Base-by-base conservation (phyloP, 2,797 vertebrate genomes). In the Anas georgica region DNA sequence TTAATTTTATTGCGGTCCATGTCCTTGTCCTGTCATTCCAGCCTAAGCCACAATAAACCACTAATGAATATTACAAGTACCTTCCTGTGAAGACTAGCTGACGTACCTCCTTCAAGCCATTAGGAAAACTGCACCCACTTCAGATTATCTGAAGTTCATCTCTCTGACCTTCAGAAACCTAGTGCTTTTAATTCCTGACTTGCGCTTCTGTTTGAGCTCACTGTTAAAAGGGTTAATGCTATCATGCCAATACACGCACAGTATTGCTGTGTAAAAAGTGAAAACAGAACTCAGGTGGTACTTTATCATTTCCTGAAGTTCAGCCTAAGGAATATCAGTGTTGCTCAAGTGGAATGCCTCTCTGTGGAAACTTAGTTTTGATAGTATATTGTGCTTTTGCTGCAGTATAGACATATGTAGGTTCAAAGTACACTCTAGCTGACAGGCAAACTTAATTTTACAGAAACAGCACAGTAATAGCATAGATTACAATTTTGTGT, bases 1-100 rank as follows among this genome's bases (percentile, higher is more conserved):
- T 46, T 94, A 91, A 95, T 95, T 93, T 95, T 86, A 83, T 87
- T 88, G 74, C 83, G n/a, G 58, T 82, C 79, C 5, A 0, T 80
- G 95, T 86, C 92, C 95, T 93, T 92, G 84, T 93, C 50, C 0
- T 63, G 72, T 60, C 63, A 12, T 83, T 93, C 81, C 77, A 78
- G 60, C 52, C 66, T 81, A 77, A 85, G 88, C 76, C 87, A 46
- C 73, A 79, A 7, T 81, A 78, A 88, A 54, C 55, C n/a, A 33
- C 73, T 95, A 94, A 95, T 91, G 69, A 95, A 88, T 85, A 92
- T 92, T 91, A n/a, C 41, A 69, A 15, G 62, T 50, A 60, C 39
- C 17, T 90, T 64, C 56, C 66, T 90, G 15, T 79, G 74, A 86
- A 76, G 79, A 20, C 31, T 48, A 77, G 74, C 73, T 91, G 92